Percentiles rank a stretch among this genome's conserved stretches.
phyloP scores from a whole-genome alignment of 2,888 invertebrate genomes.

The Platerodrilus igneus region DNA sequence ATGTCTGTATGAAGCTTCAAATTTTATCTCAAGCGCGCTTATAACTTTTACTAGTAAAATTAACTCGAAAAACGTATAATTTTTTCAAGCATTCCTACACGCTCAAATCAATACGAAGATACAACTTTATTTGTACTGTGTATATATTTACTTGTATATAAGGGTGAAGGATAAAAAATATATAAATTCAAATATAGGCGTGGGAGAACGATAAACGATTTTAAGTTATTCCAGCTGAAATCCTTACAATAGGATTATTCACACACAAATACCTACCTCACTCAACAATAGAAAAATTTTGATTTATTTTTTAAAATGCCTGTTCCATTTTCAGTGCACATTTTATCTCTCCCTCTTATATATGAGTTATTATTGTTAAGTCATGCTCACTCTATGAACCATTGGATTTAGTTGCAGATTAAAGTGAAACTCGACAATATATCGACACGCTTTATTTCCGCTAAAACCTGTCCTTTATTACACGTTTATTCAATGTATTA shows the following conservation, averaged over 20 bases:
- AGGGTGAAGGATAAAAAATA: slow-evolving; percentile 30
- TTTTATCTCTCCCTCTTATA: slow-evolving; percentile 39
- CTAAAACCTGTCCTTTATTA: no score
- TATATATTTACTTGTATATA: slow-evolving; percentile 4
- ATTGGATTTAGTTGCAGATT: slow-evolving; percentile 14
- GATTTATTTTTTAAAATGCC: slow-evolving; percentile 25
- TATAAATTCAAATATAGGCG: slow-evolving; percentile 28
- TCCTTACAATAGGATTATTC: slow-evolving; percentile 39
- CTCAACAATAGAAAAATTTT: slow-evolving; percentile 38
- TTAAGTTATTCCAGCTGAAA: slow-evolving; percentile 37
- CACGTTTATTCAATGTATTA: no score
- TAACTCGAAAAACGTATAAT: background rate
- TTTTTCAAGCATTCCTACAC: background rate
- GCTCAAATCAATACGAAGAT: background rate
- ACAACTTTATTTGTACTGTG: background rate
- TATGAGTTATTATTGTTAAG: slow-evolving; percentile 40
- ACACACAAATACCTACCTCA: slow-evolving; percentile 42
- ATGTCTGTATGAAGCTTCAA: no score
- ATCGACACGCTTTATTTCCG: no score
- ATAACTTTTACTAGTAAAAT: background rate
- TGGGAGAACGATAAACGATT: slow-evolving; percentile 36
- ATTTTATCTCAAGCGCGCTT: no score
- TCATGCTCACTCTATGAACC: slow-evolving; percentile 33
- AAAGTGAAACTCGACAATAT: slow-evolving; percentile 12
- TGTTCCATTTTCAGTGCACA: slow-evolving; percentile 23